Evolutionary conservation across 2,888 invertebrate genomes (phyloP), one percentile per base, ranked within the genome.

Genomic region (Polylopha cassiicola): DNA sequence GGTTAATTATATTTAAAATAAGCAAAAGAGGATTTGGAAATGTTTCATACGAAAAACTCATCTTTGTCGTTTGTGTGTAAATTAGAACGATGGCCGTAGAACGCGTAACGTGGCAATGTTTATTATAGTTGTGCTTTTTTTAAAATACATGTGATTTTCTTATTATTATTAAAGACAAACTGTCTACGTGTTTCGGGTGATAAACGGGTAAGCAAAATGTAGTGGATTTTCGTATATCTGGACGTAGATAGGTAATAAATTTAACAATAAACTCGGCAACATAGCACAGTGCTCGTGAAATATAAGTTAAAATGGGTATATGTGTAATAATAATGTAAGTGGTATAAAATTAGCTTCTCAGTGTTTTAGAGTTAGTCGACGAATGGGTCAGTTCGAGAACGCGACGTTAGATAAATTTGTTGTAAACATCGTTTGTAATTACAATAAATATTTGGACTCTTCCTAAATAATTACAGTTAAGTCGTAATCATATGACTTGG

Each of bases 311-410:
- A 60, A 60, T 61, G 61, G 57, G 55, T 75, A 73, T n/a, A n/a
- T 54, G 53, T 66, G 63, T 66, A 53, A 68, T 65, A 52, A 50
- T 44, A n/a, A n/a, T 46, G 42, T 81, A 75, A 75, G 67, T 65
- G 62, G 64, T 76, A 73, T 70, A 65, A 59, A 57, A 66, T 78
- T 85, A 85, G 85, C 85, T 85, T 85, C 78, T 85, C 85, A 81
- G 74, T 85, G 85, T 82, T 81, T 84, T 85, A 85, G 84, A 77
- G 79, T 85, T 85, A 85, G 84, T 84, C 82, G 85, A 85, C 85
- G 81, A 74, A 80, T 85, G 85, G 65, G 85, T 78, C 84, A 67
- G 74, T 71, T 77, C 80, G 66, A 58, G 61, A 65, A 63, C 75
- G 59, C 73, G 77, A 56, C 78, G 80, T 58, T 61, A 76, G 79